These are phyloP conservation scores for Ceyx margarethae DNA, from an alignment of 2,113 vertebrate species.

Conservation along the genomic window DNA sequence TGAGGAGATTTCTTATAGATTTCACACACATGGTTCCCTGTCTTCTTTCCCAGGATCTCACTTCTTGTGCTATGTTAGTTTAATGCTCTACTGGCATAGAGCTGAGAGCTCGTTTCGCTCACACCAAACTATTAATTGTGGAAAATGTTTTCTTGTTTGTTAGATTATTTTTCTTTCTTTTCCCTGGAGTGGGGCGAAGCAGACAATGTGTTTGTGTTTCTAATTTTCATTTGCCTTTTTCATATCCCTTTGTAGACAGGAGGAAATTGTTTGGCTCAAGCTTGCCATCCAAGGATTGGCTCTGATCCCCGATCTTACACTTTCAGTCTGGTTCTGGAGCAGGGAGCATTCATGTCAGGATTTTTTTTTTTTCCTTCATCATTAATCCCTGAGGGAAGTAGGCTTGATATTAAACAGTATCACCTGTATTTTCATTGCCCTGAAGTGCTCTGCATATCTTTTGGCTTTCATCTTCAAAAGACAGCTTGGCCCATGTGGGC, in stretches of 20 bases:
- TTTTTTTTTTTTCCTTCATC: slow-evolving; percentile 29
- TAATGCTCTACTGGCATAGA: background rate
- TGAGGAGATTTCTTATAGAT: background rate
- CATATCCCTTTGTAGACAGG: background rate
- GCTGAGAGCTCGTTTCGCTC: background rate
- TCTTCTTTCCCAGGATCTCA: background rate
- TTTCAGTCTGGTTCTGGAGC: background rate
- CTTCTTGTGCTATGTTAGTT: background rate
- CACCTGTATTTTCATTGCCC: slow-evolving; percentile 47
- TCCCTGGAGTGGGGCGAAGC: background rate
- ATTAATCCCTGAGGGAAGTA: slow-evolving; percentile 51
- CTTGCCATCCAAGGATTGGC: background rate
- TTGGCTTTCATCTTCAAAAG: slow-evolving; percentile 61
- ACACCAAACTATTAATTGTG: background rate
- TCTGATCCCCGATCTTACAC: background rate
- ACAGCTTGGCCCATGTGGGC: slow-evolving; percentile 32
- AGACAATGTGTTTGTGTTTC: slow-evolving; percentile 1
- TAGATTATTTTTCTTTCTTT: background rate
- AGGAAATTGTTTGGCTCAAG: slow-evolving; percentile 10
- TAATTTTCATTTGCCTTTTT: slow-evolving; percentile 45
- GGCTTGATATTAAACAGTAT: slow-evolving; percentile 38
- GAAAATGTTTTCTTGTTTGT: background rate
- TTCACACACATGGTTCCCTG: background rate
- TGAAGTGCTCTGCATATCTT: slow-evolving; percentile 19
- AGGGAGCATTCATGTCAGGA: background rate